phyloP scores from a whole-genome alignment of 2,113 vertebrate species.

The Sebastes schlegelii region DNA sequence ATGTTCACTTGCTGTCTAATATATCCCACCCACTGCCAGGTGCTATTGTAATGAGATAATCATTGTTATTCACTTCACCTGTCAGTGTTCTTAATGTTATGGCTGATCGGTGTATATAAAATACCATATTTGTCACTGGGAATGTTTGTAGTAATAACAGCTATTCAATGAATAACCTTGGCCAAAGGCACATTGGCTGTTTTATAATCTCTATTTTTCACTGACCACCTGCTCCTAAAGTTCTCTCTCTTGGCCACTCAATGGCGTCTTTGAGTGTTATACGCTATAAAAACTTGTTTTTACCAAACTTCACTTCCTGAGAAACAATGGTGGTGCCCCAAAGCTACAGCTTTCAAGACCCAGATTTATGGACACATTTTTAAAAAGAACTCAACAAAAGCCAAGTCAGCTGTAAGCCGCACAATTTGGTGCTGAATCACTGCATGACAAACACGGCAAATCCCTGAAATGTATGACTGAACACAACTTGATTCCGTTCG shows the following conservation, averaged over 20 bases:
- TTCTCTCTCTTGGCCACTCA: constrained; percentile 19
- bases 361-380: constrained; percentile 7
- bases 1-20: no score
- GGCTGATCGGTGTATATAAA: background rate
- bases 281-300: constrained; percentile 3
- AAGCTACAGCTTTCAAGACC: constrained; percentile 7
- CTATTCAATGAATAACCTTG: background rate
- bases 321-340: background rate
- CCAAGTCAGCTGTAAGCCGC: background rate
- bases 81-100: no score
- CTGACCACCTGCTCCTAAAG: constrained; percentile 6
- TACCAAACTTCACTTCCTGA: constrained; percentile 2
- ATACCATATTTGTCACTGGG: background rate
- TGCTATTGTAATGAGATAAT: no score
- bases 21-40: no score
- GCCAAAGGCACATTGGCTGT: background rate
- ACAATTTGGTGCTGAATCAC: background rate
- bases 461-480: constrained; percentile 9
- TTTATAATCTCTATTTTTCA: background rate
- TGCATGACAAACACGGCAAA: background rate
- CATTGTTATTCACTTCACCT: no score
- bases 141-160: background rate
- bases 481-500: background rate
- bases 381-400: constrained; percentile 1
- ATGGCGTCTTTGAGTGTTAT: constrained; percentile 17